A percentile compares a stretch with the other conserved stretches of the same genome.
phyloP scores from a whole-genome alignment of 2,888 invertebrate species.

The Theodoxus fluviatilis region DNA sequence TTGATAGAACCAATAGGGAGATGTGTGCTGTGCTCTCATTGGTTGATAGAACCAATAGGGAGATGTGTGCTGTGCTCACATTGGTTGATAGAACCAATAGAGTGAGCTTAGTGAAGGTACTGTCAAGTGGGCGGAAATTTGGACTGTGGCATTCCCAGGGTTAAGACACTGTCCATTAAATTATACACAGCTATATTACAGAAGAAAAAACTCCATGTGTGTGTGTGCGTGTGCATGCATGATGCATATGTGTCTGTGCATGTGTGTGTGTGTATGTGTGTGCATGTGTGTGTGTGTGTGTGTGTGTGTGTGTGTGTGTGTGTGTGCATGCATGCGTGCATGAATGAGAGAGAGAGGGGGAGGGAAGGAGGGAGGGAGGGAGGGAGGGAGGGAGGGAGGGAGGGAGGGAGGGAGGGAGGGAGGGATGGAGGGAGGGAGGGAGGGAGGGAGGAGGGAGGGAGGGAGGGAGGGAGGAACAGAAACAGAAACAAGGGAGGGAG shows the following conservation, averaged over 20 bases:
- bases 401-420: background rate
- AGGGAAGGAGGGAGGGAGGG: background rate
- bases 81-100: too few species aligned
- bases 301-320: conserved; percentile 10
- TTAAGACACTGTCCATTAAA: too few species aligned
- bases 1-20: too few species aligned
- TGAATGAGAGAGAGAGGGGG: conserved; percentile 2
- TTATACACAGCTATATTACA: too few species aligned
- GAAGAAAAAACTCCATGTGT: too few species aligned
- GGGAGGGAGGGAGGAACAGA: background rate
- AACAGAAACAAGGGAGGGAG: background rate
- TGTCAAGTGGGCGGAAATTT: too few species aligned
- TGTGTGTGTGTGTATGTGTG: background rate
- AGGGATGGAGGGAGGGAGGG: background rate
- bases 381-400: background rate
- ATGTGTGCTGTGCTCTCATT: too few species aligned
- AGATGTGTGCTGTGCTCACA: too few species aligned
- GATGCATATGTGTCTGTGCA: background rate
- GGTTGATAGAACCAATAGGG: too few species aligned
- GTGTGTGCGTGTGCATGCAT: background rate
- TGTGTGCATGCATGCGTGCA: background rate
- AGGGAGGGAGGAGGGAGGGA: conserved; percentile 8
- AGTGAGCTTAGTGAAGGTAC: too few species aligned
- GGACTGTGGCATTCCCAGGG: too few species aligned
- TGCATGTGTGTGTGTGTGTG: conserved; percentile 8